Percentiles rank a stretch among this genome's conserved stretches.
These are phyloP conservation scores for Corythornis vintsioides DNA, from an alignment of 2,113 vertebrate species.

Conservation along the genomic window DNA sequence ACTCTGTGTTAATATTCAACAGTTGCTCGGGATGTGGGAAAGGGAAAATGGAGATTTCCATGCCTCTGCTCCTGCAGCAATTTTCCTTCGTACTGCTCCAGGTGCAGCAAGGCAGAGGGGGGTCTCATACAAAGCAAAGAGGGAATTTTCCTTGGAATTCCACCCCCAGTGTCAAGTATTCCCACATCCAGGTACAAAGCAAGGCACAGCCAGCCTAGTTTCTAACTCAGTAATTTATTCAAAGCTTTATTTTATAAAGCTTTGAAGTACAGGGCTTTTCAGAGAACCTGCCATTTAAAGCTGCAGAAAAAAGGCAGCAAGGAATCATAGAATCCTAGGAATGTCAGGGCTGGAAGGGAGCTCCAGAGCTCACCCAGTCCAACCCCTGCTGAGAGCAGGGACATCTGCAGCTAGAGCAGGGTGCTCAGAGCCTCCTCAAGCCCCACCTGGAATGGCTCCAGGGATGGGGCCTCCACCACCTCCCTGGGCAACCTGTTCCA, in stretches of 20 bases:
- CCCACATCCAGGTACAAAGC: conserved; percentile 19
- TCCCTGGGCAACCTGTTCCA: no score
- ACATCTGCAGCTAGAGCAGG: no score
- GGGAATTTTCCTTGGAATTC: conserved; percentile 40
- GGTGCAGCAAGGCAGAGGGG: neutral
- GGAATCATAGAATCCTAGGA: no score
- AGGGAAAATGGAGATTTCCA: neutral
- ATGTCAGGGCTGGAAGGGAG: no score
- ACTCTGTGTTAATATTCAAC: rapidly evolving
- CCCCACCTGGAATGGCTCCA: no score
- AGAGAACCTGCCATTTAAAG: conserved; percentile 7
- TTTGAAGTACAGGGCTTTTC: conserved; percentile 31
- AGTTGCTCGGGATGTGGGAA: neutral
- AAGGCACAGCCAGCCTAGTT: neutral
- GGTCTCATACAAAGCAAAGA: neutral
- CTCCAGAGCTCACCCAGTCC: no score
- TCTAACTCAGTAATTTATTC: conserved; percentile 16
- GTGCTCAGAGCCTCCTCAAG: no score
- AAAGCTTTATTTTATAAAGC: conserved; percentile 18
- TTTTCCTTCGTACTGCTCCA: neutral
- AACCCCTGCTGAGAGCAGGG: no score
- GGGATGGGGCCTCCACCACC: no score
- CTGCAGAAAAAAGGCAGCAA: conserved; percentile 1
- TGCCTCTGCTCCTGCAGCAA: neutral
- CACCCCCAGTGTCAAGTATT: neutral